A percentile compares a stretch with the other conserved stretches of the same genome.
phyloP scores from a whole-genome alignment of 2,113 vertebrate species.

The Myrmecobius fasciatus region DNA sequence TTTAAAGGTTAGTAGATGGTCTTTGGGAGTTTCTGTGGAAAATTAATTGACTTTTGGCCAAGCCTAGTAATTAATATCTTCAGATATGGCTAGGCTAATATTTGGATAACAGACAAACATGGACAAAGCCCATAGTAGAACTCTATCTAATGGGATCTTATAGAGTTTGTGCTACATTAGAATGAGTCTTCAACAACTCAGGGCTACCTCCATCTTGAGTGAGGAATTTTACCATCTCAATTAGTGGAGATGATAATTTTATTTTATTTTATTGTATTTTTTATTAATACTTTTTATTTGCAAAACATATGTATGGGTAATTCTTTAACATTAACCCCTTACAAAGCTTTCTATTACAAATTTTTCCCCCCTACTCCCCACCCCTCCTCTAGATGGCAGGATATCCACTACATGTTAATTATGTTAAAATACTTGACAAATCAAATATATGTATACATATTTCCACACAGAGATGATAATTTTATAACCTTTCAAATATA shows the following conservation, averaged over 20 bases:
- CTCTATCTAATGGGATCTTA: neutral
- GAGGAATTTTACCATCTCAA: neutral
- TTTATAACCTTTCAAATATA: neutral
- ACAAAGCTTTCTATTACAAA: too few relatives aligned
- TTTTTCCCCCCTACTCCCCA: too few relatives aligned
- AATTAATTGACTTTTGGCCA: neutral
- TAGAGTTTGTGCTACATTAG: neutral
- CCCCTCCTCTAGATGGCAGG: too few relatives aligned
- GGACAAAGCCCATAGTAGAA: neutral
- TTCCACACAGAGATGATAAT: too few relatives aligned
- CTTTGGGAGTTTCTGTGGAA: neutral
- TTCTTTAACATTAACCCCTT: too few relatives aligned
- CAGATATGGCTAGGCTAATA: neutral
- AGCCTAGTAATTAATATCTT: neutral
- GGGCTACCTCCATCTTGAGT: neutral
- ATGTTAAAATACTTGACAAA: too few relatives aligned
- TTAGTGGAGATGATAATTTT: neutral
- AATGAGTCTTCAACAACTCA: neutral
- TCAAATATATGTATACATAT: too few relatives aligned
- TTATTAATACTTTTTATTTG: too few relatives aligned
- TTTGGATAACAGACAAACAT: neutral
- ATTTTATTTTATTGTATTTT: too few relatives aligned
- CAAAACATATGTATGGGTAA: too few relatives aligned
- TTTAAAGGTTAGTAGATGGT: neutral
- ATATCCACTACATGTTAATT: too few relatives aligned